Evolutionary conservation across 2,888 invertebrate genomes (phyloP).

Genomic region (Polydrusus tereticollis): DNA sequence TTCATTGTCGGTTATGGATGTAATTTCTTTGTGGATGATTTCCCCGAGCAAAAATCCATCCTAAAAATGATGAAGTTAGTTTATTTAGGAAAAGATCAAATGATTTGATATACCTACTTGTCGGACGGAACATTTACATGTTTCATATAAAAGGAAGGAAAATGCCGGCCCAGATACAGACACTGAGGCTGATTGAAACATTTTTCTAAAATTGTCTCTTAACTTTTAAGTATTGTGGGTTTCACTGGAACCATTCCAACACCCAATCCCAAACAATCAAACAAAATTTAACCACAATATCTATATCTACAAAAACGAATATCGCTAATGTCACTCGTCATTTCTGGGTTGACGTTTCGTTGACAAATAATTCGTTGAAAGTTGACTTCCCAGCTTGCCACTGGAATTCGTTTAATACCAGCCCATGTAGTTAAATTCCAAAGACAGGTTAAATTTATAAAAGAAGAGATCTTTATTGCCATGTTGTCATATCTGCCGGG

Average conservation of each 20-base stretch:
- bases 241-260: slow-evolving; percentile 5
- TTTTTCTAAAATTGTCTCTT: slow-evolving; percentile 47
- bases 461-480: background rate
- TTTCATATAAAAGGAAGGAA: slow-evolving; percentile 78
- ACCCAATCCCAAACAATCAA: background rate
- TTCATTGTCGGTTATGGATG: slow-evolving; percentile 78
- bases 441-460: too few relatives aligned
- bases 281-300: background rate
- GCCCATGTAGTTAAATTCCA: background rate
- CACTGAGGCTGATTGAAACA: slow-evolving; percentile 60
- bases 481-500: background rate
- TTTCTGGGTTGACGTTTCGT: too few relatives aligned
- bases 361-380: too few relatives aligned
- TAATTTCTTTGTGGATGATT: slow-evolving; percentile 73
- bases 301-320: too few relatives aligned
- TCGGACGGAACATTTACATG: slow-evolving; percentile 72
- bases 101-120: slow-evolving; percentile 68
- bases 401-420: background rate
- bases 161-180: slow-evolving; percentile 73
- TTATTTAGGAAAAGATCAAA: slow-evolving; percentile 15
- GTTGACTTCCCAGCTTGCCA: too few relatives aligned
- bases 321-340: too few relatives aligned
- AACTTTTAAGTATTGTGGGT: background rate
- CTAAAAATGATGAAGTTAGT: slow-evolving; percentile 61
- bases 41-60: slow-evolving; percentile 78